These are phyloP conservation scores for Drosophila kambysellisi DNA, from an alignment of 2,888 invertebrate genomes.

Conservation along the genomic window DNA sequence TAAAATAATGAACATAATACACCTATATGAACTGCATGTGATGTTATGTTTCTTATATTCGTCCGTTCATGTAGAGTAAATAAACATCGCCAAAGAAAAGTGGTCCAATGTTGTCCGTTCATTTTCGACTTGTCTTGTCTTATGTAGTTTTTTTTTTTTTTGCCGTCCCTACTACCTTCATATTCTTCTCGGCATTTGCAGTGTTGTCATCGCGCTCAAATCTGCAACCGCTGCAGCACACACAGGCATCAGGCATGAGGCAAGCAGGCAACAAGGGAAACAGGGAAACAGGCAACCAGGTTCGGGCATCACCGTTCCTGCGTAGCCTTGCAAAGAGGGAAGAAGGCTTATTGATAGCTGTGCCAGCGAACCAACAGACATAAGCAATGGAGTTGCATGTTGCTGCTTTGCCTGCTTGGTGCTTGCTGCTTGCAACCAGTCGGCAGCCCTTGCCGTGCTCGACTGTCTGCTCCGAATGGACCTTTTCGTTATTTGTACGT, in stretches of 20 bases:
- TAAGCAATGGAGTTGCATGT: conserved; percentile 21
- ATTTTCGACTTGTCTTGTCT: conserved; percentile 44
- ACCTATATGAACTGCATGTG: neutral
- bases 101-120: conserved; percentile 2
- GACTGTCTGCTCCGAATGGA: conserved; percentile 35
- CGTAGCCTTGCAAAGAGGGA: conserved; percentile 16
- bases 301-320: conserved; percentile 18
- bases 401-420: conserved; percentile 15
- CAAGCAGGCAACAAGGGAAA: conserved; percentile 17
- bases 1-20: neutral
- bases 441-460: conserved; percentile 28
- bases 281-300: conserved; percentile 4
- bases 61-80: conserved; percentile 28
- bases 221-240: conserved; percentile 66
- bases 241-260: conserved; percentile 9
- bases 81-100: conserved; percentile 8
- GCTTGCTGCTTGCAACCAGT: conserved; percentile 38
- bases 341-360: conserved; percentile 26
- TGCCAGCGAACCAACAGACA: conserved; percentile 1
- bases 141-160: conserved; percentile 39
- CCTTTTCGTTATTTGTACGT: conserved; percentile 28
- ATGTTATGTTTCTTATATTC: neutral
- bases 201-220: conserved; percentile 65
- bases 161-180: conserved; percentile 53
- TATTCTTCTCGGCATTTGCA: conserved; percentile 39